Conservation (phyloP, 2,888 invertebrate species). For the Drosophila kambysellisi region DNA sequence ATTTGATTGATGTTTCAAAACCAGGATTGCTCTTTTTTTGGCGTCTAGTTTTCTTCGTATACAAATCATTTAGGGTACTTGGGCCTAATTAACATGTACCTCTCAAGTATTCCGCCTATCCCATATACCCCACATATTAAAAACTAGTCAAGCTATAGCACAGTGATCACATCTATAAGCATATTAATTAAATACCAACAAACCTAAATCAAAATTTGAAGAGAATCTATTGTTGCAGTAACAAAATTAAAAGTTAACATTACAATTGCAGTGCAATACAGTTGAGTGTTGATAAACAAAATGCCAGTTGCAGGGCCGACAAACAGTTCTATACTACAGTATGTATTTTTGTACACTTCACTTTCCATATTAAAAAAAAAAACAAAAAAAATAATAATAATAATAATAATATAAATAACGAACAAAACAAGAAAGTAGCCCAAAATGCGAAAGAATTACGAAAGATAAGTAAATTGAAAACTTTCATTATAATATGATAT, state of each 20-base stretch:
- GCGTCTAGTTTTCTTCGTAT: conserved; percentile 11
- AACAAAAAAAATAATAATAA: conserved; percentile 26
- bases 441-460: conserved; percentile 52
- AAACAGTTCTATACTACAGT: conserved; percentile 70
- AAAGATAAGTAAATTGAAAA: conserved; percentile 78
- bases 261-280: conserved; percentile 80
- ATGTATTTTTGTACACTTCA: conserved; percentile 76
- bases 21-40: not conserved
- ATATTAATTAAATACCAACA: conserved; percentile 8
- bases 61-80: conserved; percentile 19
- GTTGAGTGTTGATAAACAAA: conserved; percentile 73
- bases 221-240: conserved; percentile 48
- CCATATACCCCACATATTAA: conserved; percentile 2
- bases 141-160: conserved; percentile 43
- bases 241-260: conserved; percentile 74
- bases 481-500: conserved; percentile 72
- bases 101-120: conserved; percentile 19
- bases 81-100: conserved; percentile 8
- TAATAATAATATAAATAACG: conserved; percentile 14
- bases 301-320: conserved; percentile 68
- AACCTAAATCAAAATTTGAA: conserved; percentile 38
- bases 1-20: not conserved
- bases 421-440: conserved; percentile 45
- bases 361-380: conserved; percentile 51
- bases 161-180: conserved; percentile 25